Conservation (phyloP, 2,797 vertebrate genomes). For the Iguana delicatissima region DNA sequence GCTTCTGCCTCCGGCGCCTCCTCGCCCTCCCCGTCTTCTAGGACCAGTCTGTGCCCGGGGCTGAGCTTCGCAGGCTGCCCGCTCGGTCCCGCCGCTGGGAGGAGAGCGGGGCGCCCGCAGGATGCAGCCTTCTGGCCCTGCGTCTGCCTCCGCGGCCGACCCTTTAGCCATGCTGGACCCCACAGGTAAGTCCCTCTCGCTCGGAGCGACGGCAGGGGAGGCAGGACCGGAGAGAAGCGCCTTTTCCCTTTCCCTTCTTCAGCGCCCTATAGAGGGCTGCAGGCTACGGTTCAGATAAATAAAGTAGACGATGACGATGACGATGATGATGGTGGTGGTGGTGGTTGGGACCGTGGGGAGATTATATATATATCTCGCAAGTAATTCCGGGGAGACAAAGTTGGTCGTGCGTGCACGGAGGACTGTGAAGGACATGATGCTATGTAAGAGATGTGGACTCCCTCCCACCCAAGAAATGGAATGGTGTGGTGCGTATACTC, state of each 20-base stretch:
- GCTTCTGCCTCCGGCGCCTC: constrained; percentile 38
- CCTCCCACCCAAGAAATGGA: not conserved
- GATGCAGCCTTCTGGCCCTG: constrained; percentile 28
- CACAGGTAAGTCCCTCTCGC: constrained; percentile 53
- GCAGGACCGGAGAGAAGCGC: no score
- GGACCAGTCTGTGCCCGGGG: not conserved
- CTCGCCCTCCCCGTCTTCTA: not conserved
- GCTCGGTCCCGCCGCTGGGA: not conserved
- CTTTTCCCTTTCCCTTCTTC: not conserved
- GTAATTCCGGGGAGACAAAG: not conserved
- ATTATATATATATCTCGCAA: no score
- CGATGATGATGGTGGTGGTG: no score
- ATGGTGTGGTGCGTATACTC: no score
- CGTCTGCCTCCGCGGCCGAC: constrained; percentile 36
- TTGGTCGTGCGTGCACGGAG: not conserved
- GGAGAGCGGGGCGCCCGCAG: not conserved
- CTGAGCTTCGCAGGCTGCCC: not conserved
- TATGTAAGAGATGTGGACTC: not conserved
- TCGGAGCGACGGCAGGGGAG: not conserved
- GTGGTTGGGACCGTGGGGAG: no score
- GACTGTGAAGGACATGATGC: not conserved
- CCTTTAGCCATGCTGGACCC: constrained; percentile 67
- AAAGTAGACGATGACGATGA: not conserved
- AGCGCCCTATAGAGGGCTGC: not conserved
- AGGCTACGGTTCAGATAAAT: no score